Base-by-base conservation (phyloP, 2,888 invertebrate species). In the Polyommatus icarus region DNA sequence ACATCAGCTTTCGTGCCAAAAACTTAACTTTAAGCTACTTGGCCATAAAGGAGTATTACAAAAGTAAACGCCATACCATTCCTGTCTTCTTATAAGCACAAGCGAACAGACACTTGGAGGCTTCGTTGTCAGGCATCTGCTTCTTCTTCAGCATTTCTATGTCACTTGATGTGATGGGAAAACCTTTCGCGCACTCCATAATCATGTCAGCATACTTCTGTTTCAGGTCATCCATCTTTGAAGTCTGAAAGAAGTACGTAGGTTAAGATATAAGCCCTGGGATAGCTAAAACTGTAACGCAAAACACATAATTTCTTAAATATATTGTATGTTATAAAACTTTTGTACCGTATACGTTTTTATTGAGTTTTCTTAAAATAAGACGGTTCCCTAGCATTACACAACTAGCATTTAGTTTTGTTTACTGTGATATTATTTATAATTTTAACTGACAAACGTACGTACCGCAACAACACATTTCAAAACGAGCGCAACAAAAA, bases 11-110 rank as follows among this genome's bases (percentile, higher is more conserved):
- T n/a, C n/a, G n/a, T n/a, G n/a, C n/a, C n/a, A n/a, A n/a, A n/a
- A n/a, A n/a, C n/a, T n/a, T n/a, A n/a, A n/a, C n/a, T n/a, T n/a
- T n/a, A n/a, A n/a, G n/a, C n/a, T n/a, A n/a, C n/a, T n/a, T n/a
- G n/a, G n/a, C n/a, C n/a, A n/a, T n/a, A n/a, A n/a, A n/a, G n/a
- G n/a, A n/a, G n/a, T n/a, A n/a, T 40, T 40, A 10, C 40, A 40
- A 10, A 20, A 61, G 61, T 24, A 20, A 61, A 24, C 12, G 24
- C 2, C 86, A 90, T 87, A 95, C 95, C 86, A 94, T 88, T 81
- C 93, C 94, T 72, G 89, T 83, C 77, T 89, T 89, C 80, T 91
- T 94, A 78, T 92, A 92, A 40, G 89, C 87, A 79, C 95, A 95
- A 18, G 94, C 93, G 32, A 94, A 87, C 6, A 94, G 85, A 79